A percentile compares a stretch with the other conserved stretches of the same genome.
These are phyloP conservation scores for Artemia sinica DNA, from an alignment of 2,888 invertebrate genomes.

Conservation along the genomic window DNA sequence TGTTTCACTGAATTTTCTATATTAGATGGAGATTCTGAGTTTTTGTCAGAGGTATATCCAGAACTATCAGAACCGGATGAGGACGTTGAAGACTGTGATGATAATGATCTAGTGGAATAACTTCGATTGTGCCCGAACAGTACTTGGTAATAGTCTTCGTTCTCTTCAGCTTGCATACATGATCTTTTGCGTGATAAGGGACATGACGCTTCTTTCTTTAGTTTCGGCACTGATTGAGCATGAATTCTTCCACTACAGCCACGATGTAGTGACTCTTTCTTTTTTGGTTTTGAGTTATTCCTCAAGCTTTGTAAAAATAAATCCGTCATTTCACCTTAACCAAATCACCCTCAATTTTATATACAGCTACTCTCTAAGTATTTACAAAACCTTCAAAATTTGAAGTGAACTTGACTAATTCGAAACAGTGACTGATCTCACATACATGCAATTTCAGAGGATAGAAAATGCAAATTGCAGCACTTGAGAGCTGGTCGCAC, in stretches of 20 bases:
- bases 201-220: conserved; percentile 21
- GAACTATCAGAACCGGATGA: conserved; percentile 18
- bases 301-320: conserved; percentile 5
- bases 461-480: too few species aligned
- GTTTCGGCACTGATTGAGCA: conserved; percentile 47
- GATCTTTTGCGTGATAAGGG: background rate
- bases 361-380: too few species aligned
- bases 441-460: too few species aligned
- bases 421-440: too few species aligned
- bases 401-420: too few species aligned
- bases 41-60: background rate
- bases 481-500: too few species aligned
- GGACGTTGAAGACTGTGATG: conserved; percentile 20
- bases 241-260: conserved; percentile 54
- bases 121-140: conserved; percentile 17
- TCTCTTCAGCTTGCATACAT: background rate
- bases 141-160: conserved; percentile 14
- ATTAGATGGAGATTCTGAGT: background rate
- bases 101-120: conserved; percentile 20
- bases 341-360: too few species aligned
- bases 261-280: conserved; percentile 22
- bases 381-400: too few species aligned
- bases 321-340: background rate
- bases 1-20: too few species aligned
- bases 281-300: background rate